phyloP scores from a whole-genome alignment of 1,140 invertebrate species.

The Ceratina calcarata region DNA sequence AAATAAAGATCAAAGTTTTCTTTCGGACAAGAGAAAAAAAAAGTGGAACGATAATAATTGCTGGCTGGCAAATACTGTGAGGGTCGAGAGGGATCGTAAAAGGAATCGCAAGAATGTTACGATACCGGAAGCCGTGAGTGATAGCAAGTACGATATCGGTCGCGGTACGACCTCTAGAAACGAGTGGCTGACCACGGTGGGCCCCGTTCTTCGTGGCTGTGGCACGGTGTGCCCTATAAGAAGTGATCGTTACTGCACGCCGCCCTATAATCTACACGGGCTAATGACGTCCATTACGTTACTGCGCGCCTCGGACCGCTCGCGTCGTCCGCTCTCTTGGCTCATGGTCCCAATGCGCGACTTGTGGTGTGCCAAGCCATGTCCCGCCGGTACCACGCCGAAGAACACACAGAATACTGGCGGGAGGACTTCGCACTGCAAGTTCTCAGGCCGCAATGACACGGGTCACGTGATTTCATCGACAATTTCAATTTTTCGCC shows the following conservation, averaged over 20 bases:
- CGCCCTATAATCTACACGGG: conserved; percentile 81
- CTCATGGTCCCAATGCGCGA: conserved; percentile 75
- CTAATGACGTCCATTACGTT: conserved; percentile 81
- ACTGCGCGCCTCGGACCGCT: conserved; percentile 69
- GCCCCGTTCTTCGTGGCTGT: conserved; percentile 60
- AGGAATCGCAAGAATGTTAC: not conserved
- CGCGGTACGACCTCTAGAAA: conserved; percentile 67
- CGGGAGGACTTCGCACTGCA: not conserved
- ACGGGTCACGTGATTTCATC: conserved; percentile 1
- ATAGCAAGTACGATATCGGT: conserved; percentile 66
- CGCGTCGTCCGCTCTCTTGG: conserved; percentile 71
- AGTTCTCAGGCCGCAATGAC: conserved; percentile 17
- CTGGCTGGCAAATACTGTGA: not conserved
- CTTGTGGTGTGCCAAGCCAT: conserved; percentile 49
- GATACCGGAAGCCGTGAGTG: conserved; percentile 63
- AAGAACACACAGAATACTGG: conserved; percentile 50
- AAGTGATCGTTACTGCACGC: conserved; percentile 81
- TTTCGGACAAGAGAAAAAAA: not conserved
- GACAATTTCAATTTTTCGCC: conserved; percentile 16
- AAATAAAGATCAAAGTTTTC: too few species aligned
- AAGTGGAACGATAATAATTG: too few species aligned
- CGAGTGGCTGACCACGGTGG: conserved; percentile 67
- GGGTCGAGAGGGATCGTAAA: not conserved
- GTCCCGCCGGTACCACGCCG: conserved; percentile 40
- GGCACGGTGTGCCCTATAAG: conserved; percentile 77